phyloP scores from a whole-genome alignment of 2,113 vertebrate species.

The Triplophysa siluroides region DNA sequence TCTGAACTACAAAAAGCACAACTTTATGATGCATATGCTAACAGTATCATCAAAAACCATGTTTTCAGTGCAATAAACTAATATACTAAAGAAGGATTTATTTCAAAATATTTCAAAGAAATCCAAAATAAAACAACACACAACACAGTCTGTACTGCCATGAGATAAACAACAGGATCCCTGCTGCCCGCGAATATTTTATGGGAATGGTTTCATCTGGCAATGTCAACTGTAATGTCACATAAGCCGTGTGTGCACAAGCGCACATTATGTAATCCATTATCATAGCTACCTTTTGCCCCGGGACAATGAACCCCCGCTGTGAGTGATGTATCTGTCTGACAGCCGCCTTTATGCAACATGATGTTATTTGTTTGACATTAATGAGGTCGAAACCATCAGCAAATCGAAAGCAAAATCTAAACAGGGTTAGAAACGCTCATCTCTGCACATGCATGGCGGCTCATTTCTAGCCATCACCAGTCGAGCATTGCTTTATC shows the following conservation, averaged over 20 bases:
- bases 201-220: not conserved
- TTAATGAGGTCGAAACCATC: constrained; percentile 10
- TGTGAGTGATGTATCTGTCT: constrained; percentile 12
- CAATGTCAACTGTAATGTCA: constrained; percentile 15
- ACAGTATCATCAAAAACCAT: too few species aligned
- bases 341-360: constrained; percentile 21
- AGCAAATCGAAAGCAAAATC: constrained; percentile 6
- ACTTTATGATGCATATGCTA: too few species aligned
- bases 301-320: constrained; percentile 14
- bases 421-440: not conserved
- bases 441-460: not conserved
- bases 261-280: not conserved
- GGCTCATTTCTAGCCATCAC: not conserved
- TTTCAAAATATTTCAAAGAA: too few species aligned
- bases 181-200: not conserved
- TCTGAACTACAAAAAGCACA: too few species aligned
- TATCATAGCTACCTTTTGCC: constrained; percentile 17
- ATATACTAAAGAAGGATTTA: too few species aligned
- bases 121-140: too few species aligned
- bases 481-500: not conserved
- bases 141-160: too few species aligned
- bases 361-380: constrained; percentile 5
- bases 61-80: too few species aligned
- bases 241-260: not conserved
- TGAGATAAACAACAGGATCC: too few species aligned